Evolutionary conservation across 2,797 vertebrate genomes (phyloP).

Genomic region (Danio albolineatus): DNA sequence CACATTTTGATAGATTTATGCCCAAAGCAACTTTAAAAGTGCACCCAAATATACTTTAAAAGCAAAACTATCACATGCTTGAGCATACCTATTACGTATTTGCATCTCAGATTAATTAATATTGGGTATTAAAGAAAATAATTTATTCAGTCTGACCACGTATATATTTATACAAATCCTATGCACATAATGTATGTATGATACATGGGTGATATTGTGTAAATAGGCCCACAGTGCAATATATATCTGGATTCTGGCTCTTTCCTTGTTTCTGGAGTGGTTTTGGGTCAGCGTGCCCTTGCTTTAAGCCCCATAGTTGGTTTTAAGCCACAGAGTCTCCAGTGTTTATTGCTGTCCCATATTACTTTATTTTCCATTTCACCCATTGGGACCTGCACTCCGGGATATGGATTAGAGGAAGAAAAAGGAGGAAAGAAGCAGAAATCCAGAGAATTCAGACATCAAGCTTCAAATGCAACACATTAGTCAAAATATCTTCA

Average conservation of each 20-base stretch:
- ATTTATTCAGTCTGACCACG: background rate
- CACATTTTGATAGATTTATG: background rate
- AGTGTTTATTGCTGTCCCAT: constrained; percentile 44
- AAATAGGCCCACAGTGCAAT: background rate
- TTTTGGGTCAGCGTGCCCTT: constrained; percentile 53
- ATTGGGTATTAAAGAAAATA: background rate
- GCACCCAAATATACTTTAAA: background rate
- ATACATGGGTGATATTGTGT: background rate
- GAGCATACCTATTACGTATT: background rate
- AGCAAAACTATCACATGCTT: background rate
- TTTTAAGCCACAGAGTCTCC: constrained; percentile 51
- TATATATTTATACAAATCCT: background rate
- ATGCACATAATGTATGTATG: background rate
- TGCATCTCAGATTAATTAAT: background rate
- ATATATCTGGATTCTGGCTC: background rate
- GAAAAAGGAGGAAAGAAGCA: constrained; percentile 31
- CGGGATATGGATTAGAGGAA: constrained; percentile 57
- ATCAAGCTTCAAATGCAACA: constrained; percentile 26
- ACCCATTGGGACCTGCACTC: constrained; percentile 44
- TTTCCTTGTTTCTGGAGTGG: constrained; percentile 18
- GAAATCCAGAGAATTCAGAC: constrained; percentile 39
- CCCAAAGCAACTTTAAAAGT: background rate
- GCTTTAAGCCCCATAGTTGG: constrained; percentile 48
- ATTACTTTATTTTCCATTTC: constrained; percentile 35
- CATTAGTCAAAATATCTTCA: constrained; percentile 45